phyloP scores from a whole-genome alignment of 35 echinoderm and acorn worm genomes.

The Lytechinus pictus region DNA sequence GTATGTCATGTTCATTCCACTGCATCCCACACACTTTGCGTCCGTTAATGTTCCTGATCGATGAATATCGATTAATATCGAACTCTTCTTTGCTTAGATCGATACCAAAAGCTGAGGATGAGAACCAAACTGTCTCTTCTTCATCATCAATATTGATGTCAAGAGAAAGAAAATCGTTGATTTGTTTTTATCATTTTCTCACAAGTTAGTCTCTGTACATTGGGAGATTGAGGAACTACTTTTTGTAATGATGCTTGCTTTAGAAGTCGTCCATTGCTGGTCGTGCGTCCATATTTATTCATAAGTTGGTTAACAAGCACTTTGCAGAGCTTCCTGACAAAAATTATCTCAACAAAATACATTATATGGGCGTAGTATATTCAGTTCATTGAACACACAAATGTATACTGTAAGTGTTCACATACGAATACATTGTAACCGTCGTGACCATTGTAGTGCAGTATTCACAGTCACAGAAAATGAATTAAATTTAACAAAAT shows the following conservation, averaged over 20 bases:
- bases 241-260: neutral
- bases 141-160: neutral
- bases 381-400: too few relatives aligned
- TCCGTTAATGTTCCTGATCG: neutral
- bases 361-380: too few relatives aligned
- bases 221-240: neutral
- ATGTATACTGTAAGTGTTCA: too few relatives aligned
- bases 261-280: neutral
- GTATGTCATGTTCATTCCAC: neutral
- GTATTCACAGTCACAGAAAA: too few relatives aligned
- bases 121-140: neutral
- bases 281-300: neutral
- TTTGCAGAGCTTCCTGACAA: too few relatives aligned
- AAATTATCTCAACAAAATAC: too few relatives aligned
- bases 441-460: too few relatives aligned
- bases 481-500: too few relatives aligned
- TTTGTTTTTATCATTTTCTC: neutral
- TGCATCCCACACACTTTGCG: neutral
- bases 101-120: neutral
- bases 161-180: slow-evolving; percentile 13
- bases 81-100: neutral
- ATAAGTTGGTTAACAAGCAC: neutral
- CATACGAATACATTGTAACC: too few relatives aligned
- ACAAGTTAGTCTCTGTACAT: neutral
- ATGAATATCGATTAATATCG: neutral